Evolutionary conservation across 2,888 invertebrate genomes (phyloP).

Genomic region (Octodonta nipae): DNA sequence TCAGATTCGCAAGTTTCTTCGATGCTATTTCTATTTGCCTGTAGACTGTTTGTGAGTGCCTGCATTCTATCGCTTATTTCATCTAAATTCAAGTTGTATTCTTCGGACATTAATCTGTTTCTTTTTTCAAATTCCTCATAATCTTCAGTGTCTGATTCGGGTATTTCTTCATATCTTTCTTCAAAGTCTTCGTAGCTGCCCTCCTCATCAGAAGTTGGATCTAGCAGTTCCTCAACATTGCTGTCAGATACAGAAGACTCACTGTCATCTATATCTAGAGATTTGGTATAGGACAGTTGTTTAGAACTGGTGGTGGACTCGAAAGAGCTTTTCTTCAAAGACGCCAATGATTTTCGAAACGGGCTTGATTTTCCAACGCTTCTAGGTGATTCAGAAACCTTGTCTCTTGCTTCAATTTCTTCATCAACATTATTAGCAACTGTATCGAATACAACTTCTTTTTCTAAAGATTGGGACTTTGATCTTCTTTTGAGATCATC

Average conservation of each 20-base stretch:
- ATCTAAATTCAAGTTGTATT: slow-evolving; percentile 23
- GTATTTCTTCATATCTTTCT: slow-evolving; percentile 36
- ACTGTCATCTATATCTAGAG: slow-evolving; percentile 30
- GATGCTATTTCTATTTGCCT: slow-evolving; percentile 19
- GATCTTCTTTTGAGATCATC: not conserved
- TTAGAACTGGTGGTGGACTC: slow-evolving; percentile 32
- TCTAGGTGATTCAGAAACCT: slow-evolving; percentile 13
- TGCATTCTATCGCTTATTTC: slow-evolving; percentile 22
- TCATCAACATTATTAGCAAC: slow-evolving; percentile 1
- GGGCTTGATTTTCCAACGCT: not conserved
- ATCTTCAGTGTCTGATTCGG: slow-evolving; percentile 30
- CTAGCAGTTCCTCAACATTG: slow-evolving; percentile 33
- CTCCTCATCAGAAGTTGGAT: slow-evolving; percentile 26
- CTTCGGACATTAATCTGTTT: slow-evolving; percentile 17
- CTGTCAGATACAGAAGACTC: slow-evolving; percentile 36
- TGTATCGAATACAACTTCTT: not conserved
- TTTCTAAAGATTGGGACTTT: not conserved
- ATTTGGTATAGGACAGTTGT: slow-evolving; percentile 34
- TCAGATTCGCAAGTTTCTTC: slow-evolving; percentile 32
- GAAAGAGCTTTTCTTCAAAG: slow-evolving; percentile 23
- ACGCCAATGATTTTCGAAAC: slow-evolving; percentile 3
- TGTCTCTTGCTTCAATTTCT: slow-evolving; percentile 16
- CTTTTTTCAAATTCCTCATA: slow-evolving; percentile 15
- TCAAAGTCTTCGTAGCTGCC: slow-evolving; percentile 28
- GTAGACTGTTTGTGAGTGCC: slow-evolving; percentile 19